Evolutionary conservation across 2,888 invertebrate genomes (phyloP).

Genomic region (Polyploca ridens): DNA sequence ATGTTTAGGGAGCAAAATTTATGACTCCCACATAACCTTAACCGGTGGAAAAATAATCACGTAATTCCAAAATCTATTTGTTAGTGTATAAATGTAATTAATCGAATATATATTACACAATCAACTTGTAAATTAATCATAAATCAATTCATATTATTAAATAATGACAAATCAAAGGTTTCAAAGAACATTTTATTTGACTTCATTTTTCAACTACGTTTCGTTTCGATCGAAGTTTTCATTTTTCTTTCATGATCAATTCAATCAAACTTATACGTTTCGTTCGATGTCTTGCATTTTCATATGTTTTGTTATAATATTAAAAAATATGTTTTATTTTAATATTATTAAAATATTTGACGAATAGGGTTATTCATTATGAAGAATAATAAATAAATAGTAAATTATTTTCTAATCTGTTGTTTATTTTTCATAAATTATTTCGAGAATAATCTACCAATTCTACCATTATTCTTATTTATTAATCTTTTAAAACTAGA

Average conservation of each 20-base stretch:
- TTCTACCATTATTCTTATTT: too few relatives aligned
- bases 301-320: too few relatives aligned
- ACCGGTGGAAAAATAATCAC: conserved; percentile 61
- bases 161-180: conserved; percentile 58
- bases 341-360: too few relatives aligned
- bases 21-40: conserved; percentile 72
- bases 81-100: conserved; percentile 44
- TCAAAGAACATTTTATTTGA: conserved; percentile 53
- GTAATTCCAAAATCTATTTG: conserved; percentile 48
- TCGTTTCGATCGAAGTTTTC: conserved; percentile 8
- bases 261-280: too few relatives aligned
- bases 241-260: not conserved
- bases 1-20: conserved; percentile 40
- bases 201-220: conserved; percentile 27
- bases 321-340: too few relatives aligned
- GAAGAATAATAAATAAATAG: too few relatives aligned
- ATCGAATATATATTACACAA: conserved; percentile 66
- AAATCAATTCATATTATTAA: conserved; percentile 75
- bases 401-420: too few relatives aligned
- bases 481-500: too few relatives aligned
- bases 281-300: too few relatives aligned
- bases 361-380: too few relatives aligned
- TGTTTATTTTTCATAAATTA: too few relatives aligned
- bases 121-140: conserved; percentile 73
- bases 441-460: too few relatives aligned